Evolutionary conservation across 1,140 invertebrate species (phyloP).

Genomic region (Drosophila pectinifera): DNA sequence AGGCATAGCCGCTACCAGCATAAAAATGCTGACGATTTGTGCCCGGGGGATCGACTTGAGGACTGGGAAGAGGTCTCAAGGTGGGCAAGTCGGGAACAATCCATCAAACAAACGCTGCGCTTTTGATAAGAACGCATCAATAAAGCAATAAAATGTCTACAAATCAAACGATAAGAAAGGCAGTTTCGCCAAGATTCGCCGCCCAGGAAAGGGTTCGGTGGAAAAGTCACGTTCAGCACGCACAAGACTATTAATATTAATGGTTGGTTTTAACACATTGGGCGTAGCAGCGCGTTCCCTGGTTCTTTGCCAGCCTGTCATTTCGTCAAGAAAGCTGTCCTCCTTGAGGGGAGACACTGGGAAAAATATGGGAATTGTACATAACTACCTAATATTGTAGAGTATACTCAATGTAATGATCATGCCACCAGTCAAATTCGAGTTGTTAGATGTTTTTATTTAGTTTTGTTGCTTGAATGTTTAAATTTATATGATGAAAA

Average conservation of each 20-base stretch:
- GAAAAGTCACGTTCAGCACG: conserved; percentile 83
- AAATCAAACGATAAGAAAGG: conserved; percentile 78
- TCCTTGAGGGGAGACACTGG: conserved; percentile 17
- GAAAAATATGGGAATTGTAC: background rate
- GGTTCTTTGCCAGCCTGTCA: conserved; percentile 37
- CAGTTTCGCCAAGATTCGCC: conserved; percentile 58
- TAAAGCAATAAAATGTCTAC: conserved; percentile 84
- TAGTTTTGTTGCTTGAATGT: too few species aligned
- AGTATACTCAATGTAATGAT: too few species aligned
- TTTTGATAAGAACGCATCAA: conserved; percentile 82
- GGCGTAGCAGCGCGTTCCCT: conserved; percentile 59
- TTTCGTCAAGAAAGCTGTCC: conserved; percentile 53
- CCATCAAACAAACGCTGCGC: conserved; percentile 78
- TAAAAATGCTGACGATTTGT: conserved; percentile 74
- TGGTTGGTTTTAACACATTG: conserved; percentile 82
- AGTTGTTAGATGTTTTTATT: too few species aligned
- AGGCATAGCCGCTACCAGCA: conserved; percentile 63
- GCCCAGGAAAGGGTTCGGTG: conserved; percentile 66
- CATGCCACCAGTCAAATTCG: too few species aligned
- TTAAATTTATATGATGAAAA: too few species aligned
- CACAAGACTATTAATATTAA: conserved; percentile 83
- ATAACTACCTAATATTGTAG: background rate
- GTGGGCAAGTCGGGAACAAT: conserved; percentile 63
- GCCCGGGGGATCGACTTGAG: conserved; percentile 16
- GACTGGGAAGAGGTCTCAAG: conserved; percentile 33